A percentile compares a stretch with the other conserved stretches of the same genome.
Conservation (phyloP, 2,113 vertebrate genomes). For the Chaetops frenatus region DNA sequence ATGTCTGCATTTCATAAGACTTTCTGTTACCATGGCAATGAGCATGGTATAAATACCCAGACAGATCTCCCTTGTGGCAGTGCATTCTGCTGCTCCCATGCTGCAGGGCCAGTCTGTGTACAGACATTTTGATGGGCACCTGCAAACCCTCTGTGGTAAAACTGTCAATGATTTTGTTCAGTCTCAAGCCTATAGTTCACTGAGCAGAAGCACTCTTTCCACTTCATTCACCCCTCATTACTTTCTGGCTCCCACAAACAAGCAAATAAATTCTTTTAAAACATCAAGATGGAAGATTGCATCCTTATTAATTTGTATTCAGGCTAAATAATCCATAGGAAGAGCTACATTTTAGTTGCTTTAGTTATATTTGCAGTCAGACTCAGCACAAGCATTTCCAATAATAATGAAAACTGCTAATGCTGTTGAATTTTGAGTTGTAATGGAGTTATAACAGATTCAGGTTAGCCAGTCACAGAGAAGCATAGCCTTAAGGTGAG, state of each 20-base stretch:
- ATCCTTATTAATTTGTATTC: not conserved
- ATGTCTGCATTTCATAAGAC: constrained; percentile 35
- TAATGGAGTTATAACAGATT: not conserved
- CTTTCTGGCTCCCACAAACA: not conserved
- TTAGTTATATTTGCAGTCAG: not conserved
- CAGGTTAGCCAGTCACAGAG: not conserved
- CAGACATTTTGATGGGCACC: not conserved
- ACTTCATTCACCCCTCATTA: not conserved
- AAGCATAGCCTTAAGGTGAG: not conserved
- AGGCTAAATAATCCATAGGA: not conserved
- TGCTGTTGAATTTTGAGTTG: not conserved
- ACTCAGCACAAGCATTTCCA: not conserved
- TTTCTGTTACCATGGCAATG: constrained; percentile 52
- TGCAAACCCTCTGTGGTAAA: not conserved
- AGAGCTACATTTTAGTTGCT: not conserved
- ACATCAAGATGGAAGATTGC: not conserved
- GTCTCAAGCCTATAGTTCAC: not conserved
- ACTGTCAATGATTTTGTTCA: not conserved
- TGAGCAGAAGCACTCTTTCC: not conserved
- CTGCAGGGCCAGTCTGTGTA: not conserved
- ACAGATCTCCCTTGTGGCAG: constrained; percentile 29
- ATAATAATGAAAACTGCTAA: not conserved
- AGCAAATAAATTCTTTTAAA: not conserved
- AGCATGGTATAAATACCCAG: constrained; percentile 41
- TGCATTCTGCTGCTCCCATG: constrained; percentile 9